Evolutionary conservation across 2,797 vertebrate genomes (phyloP), one percentile per base, ranked within the genome.

Genomic region (Astyanax mexicanus): DNA sequence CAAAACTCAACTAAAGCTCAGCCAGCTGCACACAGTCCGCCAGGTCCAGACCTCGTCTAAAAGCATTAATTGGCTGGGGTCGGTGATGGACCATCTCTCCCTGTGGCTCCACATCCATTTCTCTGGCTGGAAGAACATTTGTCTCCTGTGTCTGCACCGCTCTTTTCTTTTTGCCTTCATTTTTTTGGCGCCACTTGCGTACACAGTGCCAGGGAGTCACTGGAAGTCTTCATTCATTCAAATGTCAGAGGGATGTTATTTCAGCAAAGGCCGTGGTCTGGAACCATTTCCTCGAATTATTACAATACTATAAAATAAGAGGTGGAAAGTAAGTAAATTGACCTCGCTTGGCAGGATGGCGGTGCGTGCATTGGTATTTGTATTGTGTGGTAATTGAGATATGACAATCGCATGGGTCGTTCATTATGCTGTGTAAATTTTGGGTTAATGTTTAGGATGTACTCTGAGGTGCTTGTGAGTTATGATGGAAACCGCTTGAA

Each of bases 51-150:
- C 75, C 83, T 52, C 62, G 71, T 86, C 80, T 83, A 80, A 86
- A 85, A 82, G 52, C 61, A 11, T 0, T 81, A 86, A 89, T 88
- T 90, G 86, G 87, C 77, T 71, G 72, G 76, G 68, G 47, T 61
- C 60, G 38, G 77, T 21, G 71, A 86, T 81, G 51, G 71, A 81
- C 58, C 54, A 57, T 81, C 66, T 79, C 75, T 49, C 47, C 38
- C 75, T 74, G 23, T 66, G 68, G 38, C 58, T 45, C 55, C 32
- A 69, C 49, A 62, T 79, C 69, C 61, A 75, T 80, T 70, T 79
- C 44, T 81, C 76, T 57, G 78, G 74, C 76, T 78, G 74, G 72
- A 81, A 83, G 65, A 54, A 79, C 72, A 74, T 80, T 77, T 72
- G 73, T 78, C 69, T 78, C 51, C 7, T 61, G 45, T 69, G 79